Percentiles rank a stretch among this genome's conserved stretches.
Evolutionary conservation across 1,140 invertebrate genomes (phyloP).

Genomic region (Chironomus tepperi): DNA sequence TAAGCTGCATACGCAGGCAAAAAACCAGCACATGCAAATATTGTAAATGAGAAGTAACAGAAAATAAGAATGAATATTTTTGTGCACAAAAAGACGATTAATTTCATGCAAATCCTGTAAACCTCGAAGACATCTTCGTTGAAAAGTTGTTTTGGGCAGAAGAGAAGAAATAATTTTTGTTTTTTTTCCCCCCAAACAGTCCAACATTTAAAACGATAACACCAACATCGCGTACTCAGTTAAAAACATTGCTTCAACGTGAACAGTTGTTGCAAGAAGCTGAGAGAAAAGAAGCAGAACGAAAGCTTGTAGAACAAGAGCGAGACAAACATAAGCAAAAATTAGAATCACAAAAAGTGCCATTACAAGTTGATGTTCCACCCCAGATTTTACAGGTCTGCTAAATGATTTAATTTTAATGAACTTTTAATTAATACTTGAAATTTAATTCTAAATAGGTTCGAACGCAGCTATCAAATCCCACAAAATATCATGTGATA

Average conservation of each 20-base stretch:
- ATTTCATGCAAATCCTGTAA: constrained; percentile 5
- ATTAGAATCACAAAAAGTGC: constrained; percentile 46
- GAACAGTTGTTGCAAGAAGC: constrained; percentile 70
- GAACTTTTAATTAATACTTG: constrained; percentile 23
- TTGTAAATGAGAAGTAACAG: background rate
- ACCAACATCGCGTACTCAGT: constrained; percentile 70
- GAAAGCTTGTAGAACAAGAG: constrained; percentile 29
- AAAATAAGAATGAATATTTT: constrained; percentile 22
- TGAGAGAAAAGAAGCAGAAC: constrained; percentile 48
- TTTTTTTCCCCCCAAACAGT: constrained; percentile 49
- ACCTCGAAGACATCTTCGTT: constrained; percentile 19
- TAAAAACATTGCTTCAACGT: constrained; percentile 77
- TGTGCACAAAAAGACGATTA: background rate
- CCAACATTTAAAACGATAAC: constrained; percentile 72
- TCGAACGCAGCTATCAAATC: constrained; percentile 76
- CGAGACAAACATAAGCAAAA: constrained; percentile 31
- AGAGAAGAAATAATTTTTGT: constrained; percentile 25
- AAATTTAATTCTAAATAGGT: constrained; percentile 47
- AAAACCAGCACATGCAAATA: too few species aligned
- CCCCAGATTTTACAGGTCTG: constrained; percentile 69
- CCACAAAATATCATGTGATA: constrained; percentile 82
- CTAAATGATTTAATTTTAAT: background rate
- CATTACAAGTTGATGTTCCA: constrained; percentile 60
- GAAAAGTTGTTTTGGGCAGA: constrained; percentile 12
- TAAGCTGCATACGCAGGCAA: too few species aligned